Evolutionary conservation across 2,113 vertebrate species (phyloP).

Genomic region (Aptenodytes patagonicus): DNA sequence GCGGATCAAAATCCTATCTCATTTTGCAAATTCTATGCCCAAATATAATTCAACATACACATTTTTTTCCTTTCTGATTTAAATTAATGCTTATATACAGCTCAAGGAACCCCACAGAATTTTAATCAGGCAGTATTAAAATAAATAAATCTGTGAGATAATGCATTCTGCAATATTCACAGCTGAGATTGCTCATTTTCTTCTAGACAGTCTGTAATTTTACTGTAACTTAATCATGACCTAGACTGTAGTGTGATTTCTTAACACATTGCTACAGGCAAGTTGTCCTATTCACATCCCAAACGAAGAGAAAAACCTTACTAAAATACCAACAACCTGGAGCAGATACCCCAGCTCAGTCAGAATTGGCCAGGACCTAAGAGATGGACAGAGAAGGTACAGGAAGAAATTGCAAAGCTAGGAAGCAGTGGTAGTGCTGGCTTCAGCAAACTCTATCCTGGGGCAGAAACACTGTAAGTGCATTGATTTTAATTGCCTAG

Average conservation of each 20-base stretch:
- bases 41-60: neutral
- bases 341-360: neutral
- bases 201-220: slow-evolving; percentile 2
- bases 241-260: neutral
- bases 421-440: neutral
- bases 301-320: neutral
- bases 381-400: neutral
- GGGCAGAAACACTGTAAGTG: neutral
- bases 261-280: neutral
- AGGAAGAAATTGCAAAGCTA: neutral
- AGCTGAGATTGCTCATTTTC: slow-evolving; percentile 28
- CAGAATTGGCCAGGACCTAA: neutral
- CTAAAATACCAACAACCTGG: neutral
- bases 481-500: neutral
- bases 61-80: neutral
- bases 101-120: neutral
- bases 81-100: neutral
- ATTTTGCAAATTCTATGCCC: neutral
- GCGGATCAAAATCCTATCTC: neutral
- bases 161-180: slow-evolving; percentile 4
- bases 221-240: slow-evolving; percentile 16
- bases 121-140: slow-evolving; percentile 23
- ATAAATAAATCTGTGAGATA: slow-evolving; percentile 26
- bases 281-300: neutral
- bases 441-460: neutral